Evolutionary conservation across 2,113 vertebrate genomes (phyloP), one percentile per base, ranked within the genome.

Genomic region (Nicator chloris): DNA sequence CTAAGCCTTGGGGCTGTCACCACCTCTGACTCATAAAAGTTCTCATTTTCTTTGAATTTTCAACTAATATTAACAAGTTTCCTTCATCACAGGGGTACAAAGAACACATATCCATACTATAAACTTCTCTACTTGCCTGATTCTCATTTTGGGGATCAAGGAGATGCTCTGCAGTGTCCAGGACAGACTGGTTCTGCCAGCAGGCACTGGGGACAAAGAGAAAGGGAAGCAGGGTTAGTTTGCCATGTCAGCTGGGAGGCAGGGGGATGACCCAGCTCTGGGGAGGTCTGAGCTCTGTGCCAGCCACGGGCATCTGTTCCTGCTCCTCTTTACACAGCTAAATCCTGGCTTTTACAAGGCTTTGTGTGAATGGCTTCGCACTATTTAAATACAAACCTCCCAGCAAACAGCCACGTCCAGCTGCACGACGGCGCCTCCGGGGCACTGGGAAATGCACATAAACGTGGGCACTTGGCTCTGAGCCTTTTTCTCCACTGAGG

Each of bases 121-220:
- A 51, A 60, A 31, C 26, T 44, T 73, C 56, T 84, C 64, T 53
- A 96, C 97, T 95, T 96, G 96, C 98, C 98, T 98, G 95, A 33
- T 88, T 80, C 90, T 98, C 96, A 24, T 84, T 97, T 14, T 96
- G 72, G 10, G 98, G 97, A 60, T 97, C 96, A 31, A 98, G 78
- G 2, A 98, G 95, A 40, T 53, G 81, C 59, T 91, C 88, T n/a
- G 51, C 86, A 53, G 95, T 20, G 35, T 96, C 91, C 86, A 94
- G 65, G 20, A 95, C 50, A 0, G 96, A 69, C n/a, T 90, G 78
- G 47, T 96, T 95, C 79, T 97, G 93, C 84, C 89, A 54, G 44
- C 84, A 95, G 88, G 95, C 31, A 0, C 98, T 98, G 60, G 30
- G 63, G 47, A 26, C 18, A 92, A n/a, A 91, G 82, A 71, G 22